Conservation (phyloP, 2,888 invertebrate species). For the Baccha elongata region DNA sequence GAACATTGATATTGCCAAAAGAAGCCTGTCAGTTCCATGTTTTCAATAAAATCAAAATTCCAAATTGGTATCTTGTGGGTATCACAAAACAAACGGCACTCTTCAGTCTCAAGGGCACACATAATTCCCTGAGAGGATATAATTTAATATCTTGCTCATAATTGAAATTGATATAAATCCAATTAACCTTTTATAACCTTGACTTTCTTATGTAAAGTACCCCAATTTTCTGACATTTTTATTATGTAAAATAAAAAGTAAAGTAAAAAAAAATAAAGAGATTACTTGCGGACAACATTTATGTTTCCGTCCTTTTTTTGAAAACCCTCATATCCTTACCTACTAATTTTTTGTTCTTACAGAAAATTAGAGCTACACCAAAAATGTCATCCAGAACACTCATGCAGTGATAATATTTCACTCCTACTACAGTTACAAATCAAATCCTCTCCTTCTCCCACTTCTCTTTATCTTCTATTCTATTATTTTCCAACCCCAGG, state of each 20-base stretch:
- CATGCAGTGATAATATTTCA: constrained; percentile 69
- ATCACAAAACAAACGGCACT: neutral
- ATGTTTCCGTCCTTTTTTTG: neutral
- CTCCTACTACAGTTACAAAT: neutral
- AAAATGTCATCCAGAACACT: constrained; percentile 39
- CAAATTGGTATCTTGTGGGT: neutral
- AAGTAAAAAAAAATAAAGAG: neutral
- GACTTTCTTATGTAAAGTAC: neutral
- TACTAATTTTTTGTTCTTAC: constrained; percentile 13
- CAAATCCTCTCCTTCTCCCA: neutral
- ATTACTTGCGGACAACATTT: neutral
- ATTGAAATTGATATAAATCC: constrained; percentile 36
- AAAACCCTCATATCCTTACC: neutral
- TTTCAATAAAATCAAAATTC: no score
- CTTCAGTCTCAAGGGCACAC: constrained; percentile 2
- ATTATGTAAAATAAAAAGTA: neutral
- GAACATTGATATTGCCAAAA: no score
- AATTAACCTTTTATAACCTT: constrained; percentile 16
- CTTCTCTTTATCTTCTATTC: neutral
- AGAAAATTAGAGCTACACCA: constrained; percentile 53
- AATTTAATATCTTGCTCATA: constrained; percentile 15
- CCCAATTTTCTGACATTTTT: constrained; percentile 1
- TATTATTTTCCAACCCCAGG: neutral
- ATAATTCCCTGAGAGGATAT: neutral
- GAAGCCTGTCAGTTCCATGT: no score